Evolutionary conservation across 2,113 vertebrate genomes (phyloP), one percentile per base, ranked within the genome.

Genomic region (Pagrus major): DNA sequence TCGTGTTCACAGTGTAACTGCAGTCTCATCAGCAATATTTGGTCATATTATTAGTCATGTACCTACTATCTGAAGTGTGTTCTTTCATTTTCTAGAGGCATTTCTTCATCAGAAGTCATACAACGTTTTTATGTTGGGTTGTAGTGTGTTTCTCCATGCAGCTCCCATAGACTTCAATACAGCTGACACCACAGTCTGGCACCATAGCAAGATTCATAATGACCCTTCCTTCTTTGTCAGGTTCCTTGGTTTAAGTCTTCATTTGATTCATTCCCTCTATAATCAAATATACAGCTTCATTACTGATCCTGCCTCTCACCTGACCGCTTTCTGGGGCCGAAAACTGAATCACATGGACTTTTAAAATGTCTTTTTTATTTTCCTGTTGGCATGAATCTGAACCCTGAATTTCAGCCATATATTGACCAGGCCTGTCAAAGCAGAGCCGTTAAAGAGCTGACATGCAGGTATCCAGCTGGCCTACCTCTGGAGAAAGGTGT

Each of bases 401-500:
- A 71, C 46, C 71, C 56, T 69, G 41, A 73, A 44, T 70, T 82
- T 80, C 51, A 76, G 77, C 54, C 65, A 39, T 81, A 84, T 65
- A 85, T 80, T 86, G 81, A 86, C 85, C 85, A 69, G 60, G 69
- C 58, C 79, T 83, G 88, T 91, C 90, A 89, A 64, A 86, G 56
- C 37, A 52, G 56, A 85, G 84, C 87, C 65, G 66, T 71, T 90
- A 85, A 90, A 90, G 83, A 81, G 84, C 81, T 84, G 90, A 92
- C 86, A 78, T 67, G 80, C 88, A 93, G 91, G 91, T 92, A 94
- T 94, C 91, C 93, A 94, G 91, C 93, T 93, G 93, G 89, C 90
- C 87, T 83, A 91, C 90, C 93, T 90, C 91, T 84, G 87, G 86
- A 92, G 91, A 90, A 92, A 93, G 91, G 92, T 93, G 90, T 91